A percentile compares a stretch with the other conserved stretches of the same genome.
Conservation (phyloP, 2,797 vertebrate species). For the Rhynchonycteris naso region DNA sequence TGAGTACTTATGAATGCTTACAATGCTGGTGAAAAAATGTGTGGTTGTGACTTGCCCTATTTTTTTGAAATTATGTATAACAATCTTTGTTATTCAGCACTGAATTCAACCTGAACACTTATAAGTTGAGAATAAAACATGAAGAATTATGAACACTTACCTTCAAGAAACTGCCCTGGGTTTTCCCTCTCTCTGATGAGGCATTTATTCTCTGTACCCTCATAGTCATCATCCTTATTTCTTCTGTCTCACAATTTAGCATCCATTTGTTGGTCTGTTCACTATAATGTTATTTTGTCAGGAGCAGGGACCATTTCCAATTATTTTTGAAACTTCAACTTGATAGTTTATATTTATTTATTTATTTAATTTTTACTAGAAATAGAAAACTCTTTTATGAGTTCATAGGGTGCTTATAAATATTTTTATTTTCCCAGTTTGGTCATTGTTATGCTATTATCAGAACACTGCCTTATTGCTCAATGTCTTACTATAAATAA, state of each 20-base stretch:
- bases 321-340: not conserved
- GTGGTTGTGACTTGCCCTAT: not conserved
- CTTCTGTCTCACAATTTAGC: not conserved
- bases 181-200: not conserved
- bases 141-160: not conserved
- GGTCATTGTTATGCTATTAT: not conserved
- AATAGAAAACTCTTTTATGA: not conserved
- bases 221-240: not conserved
- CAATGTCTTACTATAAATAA: not conserved
- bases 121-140: not conserved
- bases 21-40: not conserved
- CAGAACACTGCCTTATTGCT: not conserved
- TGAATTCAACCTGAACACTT: not conserved
- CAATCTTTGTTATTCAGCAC: not conserved
- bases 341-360: not conserved
- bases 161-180: not conserved
- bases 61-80: not conserved
- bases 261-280: not conserved
- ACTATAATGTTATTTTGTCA: not conserved
- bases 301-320: not conserved
- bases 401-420: not conserved
- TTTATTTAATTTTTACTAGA: not conserved
- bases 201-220: not conserved
- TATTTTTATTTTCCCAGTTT: not conserved
- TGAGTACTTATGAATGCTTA: not conserved